phyloP scores from a whole-genome alignment of 2,888 invertebrate species.

The Nycteola revayana region DNA sequence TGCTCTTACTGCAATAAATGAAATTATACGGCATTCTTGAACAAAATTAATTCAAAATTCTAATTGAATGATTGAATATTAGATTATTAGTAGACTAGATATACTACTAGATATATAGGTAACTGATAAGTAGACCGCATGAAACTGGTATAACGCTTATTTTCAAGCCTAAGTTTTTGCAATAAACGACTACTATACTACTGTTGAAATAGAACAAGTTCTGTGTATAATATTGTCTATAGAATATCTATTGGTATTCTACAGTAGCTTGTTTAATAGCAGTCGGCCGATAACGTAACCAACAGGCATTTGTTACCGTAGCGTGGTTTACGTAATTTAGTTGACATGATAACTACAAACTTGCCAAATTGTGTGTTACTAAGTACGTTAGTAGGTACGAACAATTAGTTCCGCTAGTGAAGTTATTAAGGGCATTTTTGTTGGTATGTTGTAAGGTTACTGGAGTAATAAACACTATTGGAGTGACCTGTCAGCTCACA shows the following conservation, averaged over 20 bases:
- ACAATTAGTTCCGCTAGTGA: slow-evolving; percentile 70
- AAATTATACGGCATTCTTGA: too few species aligned
- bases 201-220: slow-evolving; percentile 57
- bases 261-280: slow-evolving; percentile 39
- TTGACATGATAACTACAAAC: slow-evolving; percentile 56
- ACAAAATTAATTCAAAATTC: too few species aligned
- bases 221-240: slow-evolving; percentile 25
- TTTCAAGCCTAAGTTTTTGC: slow-evolving; percentile 49
- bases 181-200: slow-evolving; percentile 42
- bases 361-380: slow-evolving; percentile 51
- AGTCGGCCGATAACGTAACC: slow-evolving; percentile 52
- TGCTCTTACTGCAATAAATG: too few species aligned
- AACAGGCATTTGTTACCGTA: slow-evolving; percentile 48
- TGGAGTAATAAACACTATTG: slow-evolving; percentile 30
- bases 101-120: too few species aligned
- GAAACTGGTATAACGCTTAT: slow-evolving; percentile 35
- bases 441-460: slow-evolving; percentile 49
- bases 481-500: slow-evolving; percentile 54
- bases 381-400: slow-evolving; percentile 32
- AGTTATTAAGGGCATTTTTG: slow-evolving; percentile 63
- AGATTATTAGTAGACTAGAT: too few species aligned
- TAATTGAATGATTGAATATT: too few species aligned
- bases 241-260: slow-evolving; percentile 22
- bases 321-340: slow-evolving; percentile 65
- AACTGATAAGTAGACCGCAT: slow-evolving; percentile 15